Evolutionary conservation across 2,888 invertebrate species (phyloP).

Genomic region (Coecobrya sp.): DNA sequence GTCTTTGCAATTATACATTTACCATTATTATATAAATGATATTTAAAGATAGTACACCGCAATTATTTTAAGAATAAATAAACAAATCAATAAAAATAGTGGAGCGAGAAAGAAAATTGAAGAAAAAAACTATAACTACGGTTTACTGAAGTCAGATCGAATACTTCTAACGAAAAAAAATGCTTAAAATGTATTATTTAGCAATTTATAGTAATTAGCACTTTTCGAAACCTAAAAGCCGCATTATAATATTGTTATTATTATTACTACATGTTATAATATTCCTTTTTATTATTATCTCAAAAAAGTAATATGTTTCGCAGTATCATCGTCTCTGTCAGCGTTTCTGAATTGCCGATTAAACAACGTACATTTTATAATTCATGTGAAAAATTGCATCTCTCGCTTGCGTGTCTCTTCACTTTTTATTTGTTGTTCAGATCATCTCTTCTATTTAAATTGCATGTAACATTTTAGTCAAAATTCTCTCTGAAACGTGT

Average conservation of each 20-base stretch:
- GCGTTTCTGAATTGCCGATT: slow-evolving; percentile 28
- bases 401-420: not conserved
- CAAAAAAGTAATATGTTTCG: slow-evolving; percentile 32
- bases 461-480: not conserved
- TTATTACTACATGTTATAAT: not conserved
- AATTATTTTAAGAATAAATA: not conserved
- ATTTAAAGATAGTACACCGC: not conserved
- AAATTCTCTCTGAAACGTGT: not conserved
- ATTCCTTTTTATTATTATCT: not conserved
- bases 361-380: slow-evolving; percentile 43
- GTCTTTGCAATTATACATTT: slow-evolving; percentile 10
- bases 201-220: not conserved
- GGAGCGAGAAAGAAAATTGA: not conserved
- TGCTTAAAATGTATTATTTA: not conserved
- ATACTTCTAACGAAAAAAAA: not conserved
- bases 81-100: not conserved
- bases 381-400: not conserved
- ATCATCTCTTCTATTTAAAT: not conserved
- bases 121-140: not conserved
- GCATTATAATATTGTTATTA: slow-evolving; percentile 10
- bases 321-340: slow-evolving; percentile 18
- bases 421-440: not conserved
- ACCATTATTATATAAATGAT: slow-evolving; percentile 7
- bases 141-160: not conserved
- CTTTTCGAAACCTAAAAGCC: not conserved